Conservation (phyloP, 2,888 invertebrate genomes). For the Drosophila greeni region DNA sequence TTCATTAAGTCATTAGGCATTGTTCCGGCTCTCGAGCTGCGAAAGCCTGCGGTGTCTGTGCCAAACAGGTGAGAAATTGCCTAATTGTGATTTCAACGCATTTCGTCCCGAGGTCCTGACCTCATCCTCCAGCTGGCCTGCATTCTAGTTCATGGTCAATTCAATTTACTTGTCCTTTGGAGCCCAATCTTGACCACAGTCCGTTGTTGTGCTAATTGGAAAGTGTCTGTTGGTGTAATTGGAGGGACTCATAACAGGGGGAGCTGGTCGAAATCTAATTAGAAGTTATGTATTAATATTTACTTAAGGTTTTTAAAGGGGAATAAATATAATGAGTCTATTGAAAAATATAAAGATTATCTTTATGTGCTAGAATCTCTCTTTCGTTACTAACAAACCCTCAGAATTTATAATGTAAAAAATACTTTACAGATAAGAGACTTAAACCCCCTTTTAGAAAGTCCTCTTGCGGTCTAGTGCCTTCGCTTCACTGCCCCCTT, state of each 20-base stretch:
- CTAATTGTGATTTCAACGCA: conserved; percentile 72
- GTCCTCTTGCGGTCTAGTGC: not conserved
- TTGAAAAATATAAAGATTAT: not conserved
- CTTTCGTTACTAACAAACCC: not conserved
- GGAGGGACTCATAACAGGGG: not conserved
- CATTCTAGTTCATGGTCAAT: conserved; percentile 55
- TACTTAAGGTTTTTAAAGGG: no score
- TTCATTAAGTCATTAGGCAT: conserved; percentile 72
- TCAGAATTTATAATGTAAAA: not conserved
- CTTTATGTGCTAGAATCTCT: not conserved
- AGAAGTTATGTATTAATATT: not conserved
- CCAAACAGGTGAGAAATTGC: conserved; percentile 73
- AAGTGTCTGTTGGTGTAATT: conserved; percentile 35
- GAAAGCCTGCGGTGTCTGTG: conserved; percentile 38
- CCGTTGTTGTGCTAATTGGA: conserved; percentile 58
- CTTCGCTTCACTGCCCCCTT: conserved; percentile 1
- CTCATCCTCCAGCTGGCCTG: not conserved
- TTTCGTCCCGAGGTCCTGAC: conserved; percentile 21
- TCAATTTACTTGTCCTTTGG: conserved; percentile 51
- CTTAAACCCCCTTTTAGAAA: not conserved
- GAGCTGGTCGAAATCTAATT: not conserved
- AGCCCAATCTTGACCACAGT: conserved; percentile 29
- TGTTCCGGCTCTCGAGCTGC: conserved; percentile 55
- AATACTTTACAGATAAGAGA: no score
- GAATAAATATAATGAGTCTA: no score